Conservation (phyloP, 2,888 invertebrate genomes). For the Parnassius apollo region DNA sequence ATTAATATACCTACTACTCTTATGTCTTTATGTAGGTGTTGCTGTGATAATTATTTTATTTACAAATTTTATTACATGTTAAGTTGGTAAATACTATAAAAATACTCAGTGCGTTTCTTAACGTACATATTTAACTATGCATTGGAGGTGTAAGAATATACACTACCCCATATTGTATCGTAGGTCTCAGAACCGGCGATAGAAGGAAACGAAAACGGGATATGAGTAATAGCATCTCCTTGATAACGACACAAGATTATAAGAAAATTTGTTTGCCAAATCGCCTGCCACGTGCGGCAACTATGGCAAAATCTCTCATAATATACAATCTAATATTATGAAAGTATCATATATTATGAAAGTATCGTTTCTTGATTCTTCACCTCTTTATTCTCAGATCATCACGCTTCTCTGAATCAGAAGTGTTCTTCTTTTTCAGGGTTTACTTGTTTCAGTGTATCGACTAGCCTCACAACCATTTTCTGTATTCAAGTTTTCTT, state of each 20-base stretch:
- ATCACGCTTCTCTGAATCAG: neutral
- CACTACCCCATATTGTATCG: too few species aligned
- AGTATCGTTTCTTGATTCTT: neutral
- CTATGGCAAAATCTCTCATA: too few species aligned
- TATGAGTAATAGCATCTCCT: too few species aligned
- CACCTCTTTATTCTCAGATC: neutral
- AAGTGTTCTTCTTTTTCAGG: conserved; percentile 4
- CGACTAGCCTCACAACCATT: conserved; percentile 5
- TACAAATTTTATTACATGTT: neutral
- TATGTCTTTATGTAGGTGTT: conserved; percentile 9
- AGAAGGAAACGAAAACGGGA: too few species aligned
- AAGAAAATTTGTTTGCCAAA: too few species aligned
- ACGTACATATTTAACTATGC: neutral
- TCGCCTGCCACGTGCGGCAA: too few species aligned
- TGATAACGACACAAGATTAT: too few species aligned
- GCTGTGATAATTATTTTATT: neutral
- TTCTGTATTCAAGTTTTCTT: neutral
- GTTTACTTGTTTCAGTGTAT: conserved; percentile 10
- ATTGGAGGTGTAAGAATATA: neutral
- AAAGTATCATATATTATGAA: rapidly evolving
- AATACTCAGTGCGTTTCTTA: neutral
- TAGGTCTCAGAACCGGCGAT: too few species aligned
- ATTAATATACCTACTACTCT: conserved; percentile 4
- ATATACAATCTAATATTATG: neutral
- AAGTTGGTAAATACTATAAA: neutral